phyloP scores from a whole-genome alignment of 1,140 invertebrate genomes.

The Ditylenchus dipsaci region DNA sequence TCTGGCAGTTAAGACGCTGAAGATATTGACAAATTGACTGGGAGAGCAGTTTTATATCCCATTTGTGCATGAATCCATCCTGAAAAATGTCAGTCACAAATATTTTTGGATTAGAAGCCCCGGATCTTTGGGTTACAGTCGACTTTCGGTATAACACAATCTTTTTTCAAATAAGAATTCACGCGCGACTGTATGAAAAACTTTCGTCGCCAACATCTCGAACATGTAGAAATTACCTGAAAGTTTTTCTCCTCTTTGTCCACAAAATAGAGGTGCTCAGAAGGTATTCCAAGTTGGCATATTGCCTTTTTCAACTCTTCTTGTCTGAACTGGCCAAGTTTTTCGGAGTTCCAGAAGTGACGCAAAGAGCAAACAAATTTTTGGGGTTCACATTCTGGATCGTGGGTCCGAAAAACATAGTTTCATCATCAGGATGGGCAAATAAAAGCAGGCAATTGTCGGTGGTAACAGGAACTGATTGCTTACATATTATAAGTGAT shows the following conservation, averaged over 20 bases:
- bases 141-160: too few species aligned
- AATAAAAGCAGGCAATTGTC: conserved; percentile 68
- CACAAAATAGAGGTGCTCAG: conserved; percentile 70
- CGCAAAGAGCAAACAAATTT: conserved; percentile 74
- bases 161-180: too few species aligned
- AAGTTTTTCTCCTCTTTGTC: conserved; percentile 65
- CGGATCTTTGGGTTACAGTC: too few species aligned
- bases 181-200: too few species aligned
- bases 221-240: too few species aligned
- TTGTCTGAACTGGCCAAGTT: conserved; percentile 68
- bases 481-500: too few species aligned
- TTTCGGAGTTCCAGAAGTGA: conserved; percentile 72
- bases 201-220: too few species aligned
- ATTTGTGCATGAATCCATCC: neutral
- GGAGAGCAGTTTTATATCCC: conserved; percentile 32
- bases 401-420: conserved; percentile 93
- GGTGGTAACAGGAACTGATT: too few species aligned
- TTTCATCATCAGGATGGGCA: conserved; percentile 83
- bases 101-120: too few species aligned
- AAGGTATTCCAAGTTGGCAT: conserved; percentile 70
- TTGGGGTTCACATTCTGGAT: conserved; percentile 68
- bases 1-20: conserved; percentile 63
- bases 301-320: conserved; percentile 76
- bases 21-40: conserved; percentile 59
- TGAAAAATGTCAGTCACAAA: too few species aligned